A percentile compares a stretch with the other conserved stretches of the same genome.
phyloP scores from a whole-genome alignment of 2,888 invertebrate genomes.

The Pammene aurita region DNA sequence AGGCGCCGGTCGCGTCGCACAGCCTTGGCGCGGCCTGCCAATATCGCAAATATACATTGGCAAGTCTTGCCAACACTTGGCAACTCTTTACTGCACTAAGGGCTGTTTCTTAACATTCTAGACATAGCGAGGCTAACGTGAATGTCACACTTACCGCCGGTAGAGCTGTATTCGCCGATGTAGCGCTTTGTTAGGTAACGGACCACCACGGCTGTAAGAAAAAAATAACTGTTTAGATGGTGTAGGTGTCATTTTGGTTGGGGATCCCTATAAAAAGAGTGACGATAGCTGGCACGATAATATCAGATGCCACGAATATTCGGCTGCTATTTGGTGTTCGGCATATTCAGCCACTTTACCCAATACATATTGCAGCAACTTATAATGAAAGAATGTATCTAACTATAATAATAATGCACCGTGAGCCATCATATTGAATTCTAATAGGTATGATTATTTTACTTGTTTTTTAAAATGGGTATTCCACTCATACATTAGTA shows the following conservation, averaged over 20 bases:
- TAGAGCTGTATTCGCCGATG: slow-evolving; percentile 91
- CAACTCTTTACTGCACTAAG: slow-evolving; percentile 70
- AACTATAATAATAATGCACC: too few species aligned
- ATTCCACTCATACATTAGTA: too few species aligned
- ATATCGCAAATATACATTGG: slow-evolving; percentile 80
- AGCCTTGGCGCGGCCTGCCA: slow-evolving; percentile 77
- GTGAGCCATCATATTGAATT: too few species aligned
- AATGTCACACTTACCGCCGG: slow-evolving; percentile 84
- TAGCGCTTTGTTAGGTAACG: slow-evolving; percentile 90
- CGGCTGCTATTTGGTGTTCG: too few species aligned
- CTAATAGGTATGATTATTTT: too few species aligned
- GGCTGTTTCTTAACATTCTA: slow-evolving; percentile 52
- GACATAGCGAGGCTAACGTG: slow-evolving; percentile 51
- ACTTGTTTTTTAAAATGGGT: too few species aligned
- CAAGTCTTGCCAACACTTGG: slow-evolving; percentile 74
- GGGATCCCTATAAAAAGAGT: too few species aligned
- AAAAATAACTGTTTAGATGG: slow-evolving; percentile 50
- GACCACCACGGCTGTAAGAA: slow-evolving; percentile 89
- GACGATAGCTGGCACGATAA: too few species aligned
- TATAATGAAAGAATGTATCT: too few species aligned
- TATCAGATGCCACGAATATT: too few species aligned
- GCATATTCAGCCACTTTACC: too few species aligned
- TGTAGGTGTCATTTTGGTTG: not conserved
- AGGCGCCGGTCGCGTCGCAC: slow-evolving; percentile 64
- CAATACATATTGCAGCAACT: too few species aligned